A percentile compares a stretch with the other conserved stretches of the same genome.
Conservation (phyloP, 2,797 vertebrate genomes). For the Apogon talboti region DNA sequence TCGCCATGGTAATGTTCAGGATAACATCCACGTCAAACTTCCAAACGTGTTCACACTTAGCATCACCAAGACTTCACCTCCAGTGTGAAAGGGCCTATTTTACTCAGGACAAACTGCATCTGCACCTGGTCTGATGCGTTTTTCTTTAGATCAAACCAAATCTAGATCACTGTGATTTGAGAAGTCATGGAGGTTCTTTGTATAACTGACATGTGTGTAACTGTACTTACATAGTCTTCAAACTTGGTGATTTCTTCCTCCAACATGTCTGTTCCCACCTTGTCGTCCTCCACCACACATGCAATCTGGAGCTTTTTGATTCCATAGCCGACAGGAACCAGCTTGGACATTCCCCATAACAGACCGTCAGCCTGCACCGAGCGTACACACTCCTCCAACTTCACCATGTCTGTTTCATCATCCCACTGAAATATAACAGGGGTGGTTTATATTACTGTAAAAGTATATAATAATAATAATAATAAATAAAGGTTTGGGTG, state of each 20-base stretch:
- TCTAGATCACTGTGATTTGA: no score
- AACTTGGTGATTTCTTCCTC: slow-evolving; percentile 98
- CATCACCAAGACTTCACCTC: no score
- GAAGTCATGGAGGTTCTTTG: no score
- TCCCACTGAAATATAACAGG: slow-evolving; percentile 88
- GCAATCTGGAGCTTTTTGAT: slow-evolving; percentile 97
- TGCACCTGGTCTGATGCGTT: no score
- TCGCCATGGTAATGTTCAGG: no score
- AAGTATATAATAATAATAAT: neutral
- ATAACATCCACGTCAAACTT: no score
- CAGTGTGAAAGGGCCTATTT: no score
- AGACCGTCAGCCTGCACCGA: slow-evolving; percentile 90
- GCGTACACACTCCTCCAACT: slow-evolving; percentile 93
- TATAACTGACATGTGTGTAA: no score
- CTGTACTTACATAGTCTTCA: slow-evolving; percentile 91
- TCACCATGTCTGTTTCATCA: slow-evolving; percentile 94
- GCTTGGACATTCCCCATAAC: slow-evolving; percentile 94
- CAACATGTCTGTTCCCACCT: slow-evolving; percentile 93
- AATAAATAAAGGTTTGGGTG: neutral
- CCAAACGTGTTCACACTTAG: no score
- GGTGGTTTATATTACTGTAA: neutral
- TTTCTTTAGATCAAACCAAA: no score
- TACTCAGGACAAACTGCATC: no score
- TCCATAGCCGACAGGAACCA: slow-evolving; percentile 94
- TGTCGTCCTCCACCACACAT: slow-evolving; percentile 97